phyloP scores from a whole-genome alignment of 2,888 invertebrate genomes.

The Unio delphinus region DNA sequence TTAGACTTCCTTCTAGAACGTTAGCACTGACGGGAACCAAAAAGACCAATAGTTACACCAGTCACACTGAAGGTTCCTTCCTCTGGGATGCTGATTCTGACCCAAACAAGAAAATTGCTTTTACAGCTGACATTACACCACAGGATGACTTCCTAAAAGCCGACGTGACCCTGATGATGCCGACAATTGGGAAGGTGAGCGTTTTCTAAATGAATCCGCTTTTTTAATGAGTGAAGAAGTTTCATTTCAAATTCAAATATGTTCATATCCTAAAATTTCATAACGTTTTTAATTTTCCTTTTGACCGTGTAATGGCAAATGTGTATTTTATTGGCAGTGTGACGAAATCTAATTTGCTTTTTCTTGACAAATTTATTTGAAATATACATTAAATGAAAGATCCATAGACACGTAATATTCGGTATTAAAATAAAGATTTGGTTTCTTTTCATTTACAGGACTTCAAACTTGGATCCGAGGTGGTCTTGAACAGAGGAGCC shows the following conservation, averaged over 20 bases:
- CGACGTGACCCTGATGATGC: constrained; percentile 39
- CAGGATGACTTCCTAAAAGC: constrained; percentile 27
- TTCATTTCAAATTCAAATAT: neutral
- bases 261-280: too few relatives aligned
- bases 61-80: constrained; percentile 24
- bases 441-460: constrained; percentile 28
- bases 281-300: too few relatives aligned
- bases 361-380: too few relatives aligned
- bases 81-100: constrained; percentile 55
- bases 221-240: neutral
- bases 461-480: constrained; percentile 43
- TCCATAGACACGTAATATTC: neutral
- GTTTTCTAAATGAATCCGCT: neutral
- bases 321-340: too few relatives aligned
- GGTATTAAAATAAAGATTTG: neutral
- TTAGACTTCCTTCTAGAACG: constrained; percentile 36
- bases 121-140: constrained; percentile 24
- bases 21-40: constrained; percentile 26
- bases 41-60: constrained; percentile 4
- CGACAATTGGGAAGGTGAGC: constrained; percentile 46
- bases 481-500: constrained; percentile 38
- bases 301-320: too few relatives aligned
- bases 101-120: constrained; percentile 35
- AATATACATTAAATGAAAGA: too few relatives aligned
- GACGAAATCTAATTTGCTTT: neutral